Evolutionary conservation across 2,888 invertebrate genomes (phyloP).

Genomic region (Diadromus collaris): DNA sequence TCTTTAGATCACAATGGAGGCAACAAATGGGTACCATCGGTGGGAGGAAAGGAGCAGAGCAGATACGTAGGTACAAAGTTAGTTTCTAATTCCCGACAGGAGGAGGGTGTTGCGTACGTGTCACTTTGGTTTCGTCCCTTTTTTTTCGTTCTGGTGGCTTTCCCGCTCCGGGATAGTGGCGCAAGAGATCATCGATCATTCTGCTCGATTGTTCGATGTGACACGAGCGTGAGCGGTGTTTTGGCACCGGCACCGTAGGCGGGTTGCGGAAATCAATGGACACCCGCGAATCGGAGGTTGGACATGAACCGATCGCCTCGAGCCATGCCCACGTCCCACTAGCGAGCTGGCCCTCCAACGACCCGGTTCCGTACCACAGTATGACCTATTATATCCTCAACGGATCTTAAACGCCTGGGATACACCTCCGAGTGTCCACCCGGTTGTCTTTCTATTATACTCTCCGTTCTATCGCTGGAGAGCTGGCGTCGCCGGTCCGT

Average conservation of each 20-base stretch:
- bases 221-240: slow-evolving; percentile 71
- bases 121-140: slow-evolving; percentile 18
- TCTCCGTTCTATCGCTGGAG: slow-evolving; percentile 11
- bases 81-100: background rate
- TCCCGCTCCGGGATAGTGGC: slow-evolving; percentile 1
- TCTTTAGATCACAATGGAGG: slow-evolving; percentile 30
- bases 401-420: slow-evolving; percentile 44
- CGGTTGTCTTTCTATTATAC: slow-evolving; percentile 17
- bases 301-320: slow-evolving; percentile 57
- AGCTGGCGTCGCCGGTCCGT: slow-evolving; percentile 26
- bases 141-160: background rate
- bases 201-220: slow-evolving; percentile 60
- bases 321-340: slow-evolving; percentile 39
- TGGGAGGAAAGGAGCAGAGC: slow-evolving; percentile 18
- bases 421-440: slow-evolving; percentile 39
- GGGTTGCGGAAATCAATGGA: slow-evolving; percentile 72
- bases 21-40: slow-evolving; percentile 12
- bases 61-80: background rate
- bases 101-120: slow-evolving; percentile 16
- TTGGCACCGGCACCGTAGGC: slow-evolving; percentile 75
- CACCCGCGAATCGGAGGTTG: slow-evolving; percentile 69
- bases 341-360: slow-evolving; percentile 38
- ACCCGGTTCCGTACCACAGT: slow-evolving; percentile 34
- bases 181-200: slow-evolving; percentile 69
- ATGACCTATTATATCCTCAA: slow-evolving; percentile 62